Evolutionary conservation across 2,888 invertebrate genomes (phyloP).

Genomic region (Hydropsyche betteni): DNA sequence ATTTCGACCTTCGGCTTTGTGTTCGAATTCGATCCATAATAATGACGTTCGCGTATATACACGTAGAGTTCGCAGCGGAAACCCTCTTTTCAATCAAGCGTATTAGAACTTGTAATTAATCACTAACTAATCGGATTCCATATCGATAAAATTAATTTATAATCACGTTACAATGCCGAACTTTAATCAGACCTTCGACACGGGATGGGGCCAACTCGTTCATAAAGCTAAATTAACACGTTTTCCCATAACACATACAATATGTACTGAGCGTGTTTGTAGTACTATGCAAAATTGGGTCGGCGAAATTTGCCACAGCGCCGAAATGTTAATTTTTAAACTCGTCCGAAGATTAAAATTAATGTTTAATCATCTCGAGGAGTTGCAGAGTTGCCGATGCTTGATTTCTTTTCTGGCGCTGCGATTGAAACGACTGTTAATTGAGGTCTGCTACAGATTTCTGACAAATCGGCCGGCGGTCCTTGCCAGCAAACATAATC

Average conservation of each 20-base stretch:
- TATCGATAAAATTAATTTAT: conserved; percentile 28
- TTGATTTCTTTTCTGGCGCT: neutral
- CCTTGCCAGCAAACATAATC: conserved; percentile 14
- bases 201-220: neutral
- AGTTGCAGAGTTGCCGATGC: too few species aligned
- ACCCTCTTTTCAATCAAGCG: too few species aligned
- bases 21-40: too few species aligned
- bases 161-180: conserved; percentile 26
- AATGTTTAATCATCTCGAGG: neutral
- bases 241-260: neutral
- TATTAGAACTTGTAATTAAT: neutral
- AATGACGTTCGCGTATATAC: too few species aligned
- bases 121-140: conserved; percentile 27
- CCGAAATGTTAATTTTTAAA: conserved; percentile 29
- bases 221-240: conserved; percentile 25
- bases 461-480: conserved; percentile 8
- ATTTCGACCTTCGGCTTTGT: too few species aligned
- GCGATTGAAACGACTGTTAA: neutral
- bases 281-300: too few species aligned
- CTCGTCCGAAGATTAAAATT: conserved; percentile 14
- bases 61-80: too few species aligned
- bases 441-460: neutral
- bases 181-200: conserved; percentile 25
- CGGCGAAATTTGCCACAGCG: too few species aligned
- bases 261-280: too few species aligned